These are phyloP conservation scores for Acanthopleura granulata DNA, from an alignment of 2,888 invertebrate genomes.

Conservation along the genomic window DNA sequence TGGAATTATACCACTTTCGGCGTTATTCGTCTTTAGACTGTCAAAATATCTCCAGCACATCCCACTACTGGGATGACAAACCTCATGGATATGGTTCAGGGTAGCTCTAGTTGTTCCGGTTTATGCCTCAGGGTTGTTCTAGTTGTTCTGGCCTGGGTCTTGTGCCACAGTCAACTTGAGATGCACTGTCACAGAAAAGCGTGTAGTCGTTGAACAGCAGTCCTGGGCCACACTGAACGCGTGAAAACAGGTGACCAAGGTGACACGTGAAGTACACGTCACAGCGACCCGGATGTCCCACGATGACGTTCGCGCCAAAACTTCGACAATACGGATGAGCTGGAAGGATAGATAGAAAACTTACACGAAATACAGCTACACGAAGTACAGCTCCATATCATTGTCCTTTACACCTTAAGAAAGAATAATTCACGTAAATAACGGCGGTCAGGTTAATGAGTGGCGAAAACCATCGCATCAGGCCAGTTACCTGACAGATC, in stretches of 20 bases:
- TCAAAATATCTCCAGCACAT: no score
- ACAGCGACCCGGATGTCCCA: conserved; percentile 13
- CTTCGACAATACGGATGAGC: conserved; percentile 15
- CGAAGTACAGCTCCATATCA: no score
- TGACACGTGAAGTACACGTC: conserved; percentile 17
- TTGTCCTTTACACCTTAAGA: no score
- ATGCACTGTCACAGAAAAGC: conserved; percentile 4
- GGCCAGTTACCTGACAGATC: no score
- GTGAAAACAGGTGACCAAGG: conserved; percentile 12
- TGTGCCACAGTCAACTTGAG: conserved; percentile 12
- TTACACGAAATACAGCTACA: no score
- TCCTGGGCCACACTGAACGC: conserved; percentile 11
- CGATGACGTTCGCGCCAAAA: conserved; percentile 16
- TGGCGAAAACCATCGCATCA: no score
- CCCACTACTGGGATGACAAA: no score
- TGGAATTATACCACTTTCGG: no score
- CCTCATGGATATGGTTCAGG: no score
- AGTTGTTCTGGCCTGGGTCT: conserved; percentile 5
- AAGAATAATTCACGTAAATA: no score
- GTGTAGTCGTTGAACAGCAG: conserved; percentile 16
- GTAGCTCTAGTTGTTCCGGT: not conserved
- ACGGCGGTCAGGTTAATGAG: no score
- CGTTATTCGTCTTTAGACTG: no score
- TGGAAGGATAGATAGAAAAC: not conserved
- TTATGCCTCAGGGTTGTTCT: not conserved